Percentiles rank a stretch among this genome's conserved stretches.
Evolutionary conservation across 2,888 invertebrate species (phyloP).

Genomic region (Acrobasis repandana): DNA sequence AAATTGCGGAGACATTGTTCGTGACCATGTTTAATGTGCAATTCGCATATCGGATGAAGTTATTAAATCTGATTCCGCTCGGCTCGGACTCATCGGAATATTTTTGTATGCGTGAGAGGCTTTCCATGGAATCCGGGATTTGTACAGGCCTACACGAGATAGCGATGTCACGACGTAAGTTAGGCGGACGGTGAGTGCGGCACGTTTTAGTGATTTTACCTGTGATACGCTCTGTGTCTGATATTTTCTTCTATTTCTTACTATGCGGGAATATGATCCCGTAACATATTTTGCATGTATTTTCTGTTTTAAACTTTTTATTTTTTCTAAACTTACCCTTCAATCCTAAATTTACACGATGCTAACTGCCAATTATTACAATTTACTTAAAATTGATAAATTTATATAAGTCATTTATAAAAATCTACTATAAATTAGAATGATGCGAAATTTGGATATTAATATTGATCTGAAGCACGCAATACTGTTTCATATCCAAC

Average conservation of each 20-base stretch:
- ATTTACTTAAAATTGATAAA: no score
- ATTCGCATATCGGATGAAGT: conserved; percentile 40
- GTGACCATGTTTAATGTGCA: conserved; percentile 25
- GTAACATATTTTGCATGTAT: background rate
- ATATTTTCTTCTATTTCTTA: conserved; percentile 18
- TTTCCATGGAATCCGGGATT: conserved; percentile 55
- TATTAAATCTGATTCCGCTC: conserved; percentile 44
- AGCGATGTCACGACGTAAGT: conserved; percentile 53
- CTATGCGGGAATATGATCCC: background rate
- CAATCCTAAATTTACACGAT: no score
- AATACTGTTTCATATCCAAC: background rate
- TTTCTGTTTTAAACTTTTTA: background rate
- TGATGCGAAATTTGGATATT: no score
- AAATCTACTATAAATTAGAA: no score
- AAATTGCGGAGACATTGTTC: background rate
- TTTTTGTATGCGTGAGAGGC: conserved; percentile 48
- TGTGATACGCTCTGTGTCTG: conserved; percentile 43
- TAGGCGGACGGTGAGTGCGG: conserved; percentile 46
- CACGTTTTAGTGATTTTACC: conserved; percentile 51
- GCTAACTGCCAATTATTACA: no score
- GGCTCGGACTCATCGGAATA: conserved; percentile 49
- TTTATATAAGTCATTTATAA: no score
- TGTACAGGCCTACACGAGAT: conserved; percentile 52
- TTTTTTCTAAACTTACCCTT: no score
- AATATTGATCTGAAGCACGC: background rate